Conservation (phyloP, 1,140 invertebrate genomes). For the Drosophila obscura region DNA sequence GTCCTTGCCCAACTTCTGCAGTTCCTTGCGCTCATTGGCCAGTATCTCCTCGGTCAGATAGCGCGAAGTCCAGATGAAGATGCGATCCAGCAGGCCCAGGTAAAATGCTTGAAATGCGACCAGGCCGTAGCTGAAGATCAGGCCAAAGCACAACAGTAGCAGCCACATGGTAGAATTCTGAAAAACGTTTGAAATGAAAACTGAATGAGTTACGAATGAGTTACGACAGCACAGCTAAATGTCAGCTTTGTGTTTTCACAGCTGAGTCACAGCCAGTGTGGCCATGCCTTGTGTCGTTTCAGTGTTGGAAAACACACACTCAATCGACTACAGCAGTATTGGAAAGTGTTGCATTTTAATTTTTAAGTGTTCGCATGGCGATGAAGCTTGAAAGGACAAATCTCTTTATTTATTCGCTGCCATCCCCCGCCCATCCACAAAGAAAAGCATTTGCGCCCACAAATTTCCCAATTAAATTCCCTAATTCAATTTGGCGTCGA, state of each 20-base stretch:
- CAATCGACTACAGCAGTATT: neutral
- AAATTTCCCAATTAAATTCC: constrained; percentile 69
- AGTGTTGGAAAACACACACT: too few relatives aligned
- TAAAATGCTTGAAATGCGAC: constrained; percentile 18
- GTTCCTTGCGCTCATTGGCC: neutral
- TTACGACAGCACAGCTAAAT: too few relatives aligned
- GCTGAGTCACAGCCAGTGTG: too few relatives aligned
- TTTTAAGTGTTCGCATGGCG: too few relatives aligned
- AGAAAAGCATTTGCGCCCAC: constrained; percentile 1
- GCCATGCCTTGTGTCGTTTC: too few relatives aligned
- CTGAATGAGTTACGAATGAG: too few relatives aligned
- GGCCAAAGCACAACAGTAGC: neutral
- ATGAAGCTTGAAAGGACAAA: neutral
- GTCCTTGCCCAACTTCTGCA: neutral
- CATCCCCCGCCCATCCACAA: too few relatives aligned
- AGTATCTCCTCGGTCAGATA: constrained; percentile 9
- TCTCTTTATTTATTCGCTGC: neutral
- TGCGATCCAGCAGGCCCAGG: constrained; percentile 24
- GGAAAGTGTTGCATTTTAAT: neutral
- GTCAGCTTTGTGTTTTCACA: too few relatives aligned
- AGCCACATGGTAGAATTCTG: constrained; percentile 1
- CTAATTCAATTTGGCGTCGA: constrained; percentile 71
- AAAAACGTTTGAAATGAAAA: too few relatives aligned
- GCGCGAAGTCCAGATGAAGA: constrained; percentile 35
- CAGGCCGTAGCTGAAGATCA: constrained; percentile 20